A percentile compares a stretch with the other conserved stretches of the same genome.
These are phyloP conservation scores for Macroteleia sp. DNA, from an alignment of 2,888 invertebrate species.

Conservation along the genomic window DNA sequence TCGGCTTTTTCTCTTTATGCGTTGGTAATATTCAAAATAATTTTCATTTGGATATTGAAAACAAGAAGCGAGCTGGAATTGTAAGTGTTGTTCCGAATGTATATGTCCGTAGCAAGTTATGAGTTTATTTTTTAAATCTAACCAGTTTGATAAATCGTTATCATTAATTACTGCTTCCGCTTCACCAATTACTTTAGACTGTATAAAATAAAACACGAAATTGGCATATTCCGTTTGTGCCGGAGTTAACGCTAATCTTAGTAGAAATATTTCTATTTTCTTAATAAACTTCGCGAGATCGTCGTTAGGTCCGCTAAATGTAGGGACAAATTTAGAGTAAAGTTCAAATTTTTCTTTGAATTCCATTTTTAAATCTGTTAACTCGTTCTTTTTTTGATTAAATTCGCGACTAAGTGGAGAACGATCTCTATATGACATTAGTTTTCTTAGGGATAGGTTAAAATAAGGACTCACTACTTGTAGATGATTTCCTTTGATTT, in stretches of 20 bases:
- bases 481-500: too few species aligned
- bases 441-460: too few species aligned
- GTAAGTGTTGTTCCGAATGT: conserved; percentile 9
- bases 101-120: conserved; percentile 12
- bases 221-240: background rate
- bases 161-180: conserved; percentile 7
- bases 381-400: too few species aligned
- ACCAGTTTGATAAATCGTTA: background rate
- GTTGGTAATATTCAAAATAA: background rate
- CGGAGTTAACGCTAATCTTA: background rate
- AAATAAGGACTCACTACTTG: too few species aligned
- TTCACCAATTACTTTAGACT: conserved; percentile 1
- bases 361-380: background rate
- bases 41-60: too few species aligned
- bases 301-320: too few species aligned
- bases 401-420: too few species aligned
- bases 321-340: too few species aligned
- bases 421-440: too few species aligned
- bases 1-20: conserved; percentile 1
- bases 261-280: background rate
- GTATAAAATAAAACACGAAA: conserved; percentile 13
- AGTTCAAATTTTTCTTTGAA: too few species aligned
- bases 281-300: conserved; percentile 7
- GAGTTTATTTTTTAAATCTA: conserved; percentile 8
- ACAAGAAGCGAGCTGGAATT: too few species aligned